Evolutionary conservation across 2,888 invertebrate species (phyloP).

Genomic region (Pammene fasciana): DNA sequence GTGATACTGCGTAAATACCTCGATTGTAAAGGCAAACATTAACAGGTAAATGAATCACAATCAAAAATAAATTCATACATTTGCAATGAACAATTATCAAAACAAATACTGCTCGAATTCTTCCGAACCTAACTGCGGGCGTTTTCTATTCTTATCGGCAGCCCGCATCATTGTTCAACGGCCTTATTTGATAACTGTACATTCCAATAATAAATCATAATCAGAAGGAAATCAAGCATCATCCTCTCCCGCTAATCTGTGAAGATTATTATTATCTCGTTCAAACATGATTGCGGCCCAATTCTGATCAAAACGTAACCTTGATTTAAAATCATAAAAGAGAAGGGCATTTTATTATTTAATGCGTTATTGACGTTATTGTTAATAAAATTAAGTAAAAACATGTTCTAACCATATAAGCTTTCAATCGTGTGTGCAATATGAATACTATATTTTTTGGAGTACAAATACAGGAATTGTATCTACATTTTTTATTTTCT

Average conservation of each 20-base stretch:
- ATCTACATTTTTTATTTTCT: too few relatives aligned
- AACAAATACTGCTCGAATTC: constrained; percentile 24
- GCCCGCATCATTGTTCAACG: constrained; percentile 36
- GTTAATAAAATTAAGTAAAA: too few relatives aligned
- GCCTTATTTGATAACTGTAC: constrained; percentile 23
- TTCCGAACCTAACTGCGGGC: constrained; percentile 34
- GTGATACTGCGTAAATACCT: neutral
- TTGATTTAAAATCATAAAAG: too few relatives aligned
- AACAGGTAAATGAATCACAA: constrained; percentile 4
- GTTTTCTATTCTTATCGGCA: constrained; percentile 36
- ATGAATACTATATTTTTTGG: too few relatives aligned
- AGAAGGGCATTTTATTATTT: too few relatives aligned
- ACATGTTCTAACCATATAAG: too few relatives aligned
- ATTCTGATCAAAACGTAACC: constrained; percentile 19
- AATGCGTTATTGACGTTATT: too few relatives aligned
- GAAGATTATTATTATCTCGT: constrained; percentile 29
- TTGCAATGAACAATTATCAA: constrained; percentile 2
- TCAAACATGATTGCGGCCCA: constrained; percentile 23
- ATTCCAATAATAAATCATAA: constrained; percentile 31
- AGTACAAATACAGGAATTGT: too few relatives aligned
- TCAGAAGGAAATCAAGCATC: constrained; percentile 30
- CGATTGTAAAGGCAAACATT: neutral
- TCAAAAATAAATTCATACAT: constrained; percentile 14
- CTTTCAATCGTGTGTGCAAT: too few relatives aligned
- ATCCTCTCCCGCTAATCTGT: constrained; percentile 30